Conservation (phyloP, 2,797 vertebrate species). For the Cuculus canorus region DNA sequence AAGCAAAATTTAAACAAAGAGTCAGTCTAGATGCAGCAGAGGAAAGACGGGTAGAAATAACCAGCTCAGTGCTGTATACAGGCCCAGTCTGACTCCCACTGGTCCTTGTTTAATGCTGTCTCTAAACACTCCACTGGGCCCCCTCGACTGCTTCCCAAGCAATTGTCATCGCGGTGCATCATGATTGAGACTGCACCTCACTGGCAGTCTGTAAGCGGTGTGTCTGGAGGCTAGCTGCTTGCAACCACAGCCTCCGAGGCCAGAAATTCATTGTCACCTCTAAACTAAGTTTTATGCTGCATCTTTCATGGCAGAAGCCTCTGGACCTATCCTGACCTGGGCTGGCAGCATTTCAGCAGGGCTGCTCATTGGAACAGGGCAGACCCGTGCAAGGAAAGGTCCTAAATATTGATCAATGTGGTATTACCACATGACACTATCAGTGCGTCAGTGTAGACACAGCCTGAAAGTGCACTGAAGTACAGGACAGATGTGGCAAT, state of each 20-base stretch:
- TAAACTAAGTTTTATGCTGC: not conserved
- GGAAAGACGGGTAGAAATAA: not conserved
- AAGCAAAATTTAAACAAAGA: not conserved
- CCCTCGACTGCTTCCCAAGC: not conserved
- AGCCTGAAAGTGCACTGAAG: not conserved
- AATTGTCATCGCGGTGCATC: fast-evolving
- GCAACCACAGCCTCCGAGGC: fast-evolving
- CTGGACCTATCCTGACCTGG: too few species aligned
- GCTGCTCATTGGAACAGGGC: not conserved
- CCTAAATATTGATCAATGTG: fast-evolving
- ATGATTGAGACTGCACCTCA: fast-evolving
- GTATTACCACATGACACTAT: fast-evolving
- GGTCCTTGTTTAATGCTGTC: not conserved
- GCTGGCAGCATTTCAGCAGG: not conserved
- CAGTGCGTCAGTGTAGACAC: not conserved
- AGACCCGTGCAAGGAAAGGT: not conserved
- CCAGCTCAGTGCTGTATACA: not conserved
- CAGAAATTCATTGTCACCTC: not conserved
- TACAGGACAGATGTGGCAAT: not conserved
- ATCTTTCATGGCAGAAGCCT: not conserved
- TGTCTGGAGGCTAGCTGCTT: not conserved
- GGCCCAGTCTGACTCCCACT: not conserved
- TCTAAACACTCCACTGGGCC: not conserved
- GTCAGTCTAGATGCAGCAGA: too few species aligned
- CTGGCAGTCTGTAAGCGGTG: fast-evolving